phyloP scores from a whole-genome alignment of 1,140 invertebrate species.

The Homalodisca vitripennis region DNA sequence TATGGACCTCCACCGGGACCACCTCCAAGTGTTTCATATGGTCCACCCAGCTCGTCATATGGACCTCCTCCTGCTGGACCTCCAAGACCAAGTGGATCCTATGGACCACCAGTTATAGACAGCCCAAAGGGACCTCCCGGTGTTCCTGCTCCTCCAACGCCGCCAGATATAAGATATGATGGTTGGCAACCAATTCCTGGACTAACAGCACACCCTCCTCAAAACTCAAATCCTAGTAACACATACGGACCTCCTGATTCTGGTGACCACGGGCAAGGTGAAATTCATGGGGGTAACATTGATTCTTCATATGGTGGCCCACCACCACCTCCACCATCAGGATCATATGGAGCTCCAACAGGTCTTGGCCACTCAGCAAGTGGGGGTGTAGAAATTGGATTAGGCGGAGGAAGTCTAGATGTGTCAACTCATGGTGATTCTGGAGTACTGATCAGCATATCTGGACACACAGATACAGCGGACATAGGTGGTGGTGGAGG shows the following conservation, averaged over 20 bases:
- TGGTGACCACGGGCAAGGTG: slow-evolving; percentile 24
- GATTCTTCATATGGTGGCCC: slow-evolving; percentile 33
- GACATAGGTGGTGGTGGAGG: slow-evolving; percentile 15
- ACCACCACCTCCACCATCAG: slow-evolving; percentile 45
- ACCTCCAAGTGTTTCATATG: slow-evolving; percentile 50
- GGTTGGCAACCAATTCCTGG: slow-evolving; percentile 82
- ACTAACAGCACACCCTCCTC: slow-evolving; percentile 43
- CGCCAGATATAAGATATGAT: slow-evolving; percentile 73
- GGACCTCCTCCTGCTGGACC: slow-evolving; percentile 48
- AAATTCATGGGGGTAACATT: not conserved
- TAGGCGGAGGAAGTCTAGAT: not conserved
- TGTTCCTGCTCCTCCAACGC: slow-evolving; percentile 68
- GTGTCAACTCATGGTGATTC: slow-evolving; percentile 12
- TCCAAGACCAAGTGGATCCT: slow-evolving; percentile 46
- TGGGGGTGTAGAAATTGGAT: not conserved
- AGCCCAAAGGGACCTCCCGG: slow-evolving; percentile 54
- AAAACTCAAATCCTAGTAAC: slow-evolving; percentile 43
- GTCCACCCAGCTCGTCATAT: slow-evolving; percentile 49
- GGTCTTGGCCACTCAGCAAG: not conserved
- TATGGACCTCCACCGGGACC: slow-evolving; percentile 45
- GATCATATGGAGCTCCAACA: slow-evolving; percentile 45
- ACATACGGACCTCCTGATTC: slow-evolving; percentile 42
- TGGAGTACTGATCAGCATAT: slow-evolving; percentile 4
- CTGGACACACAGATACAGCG: slow-evolving; percentile 14
- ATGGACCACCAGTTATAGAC: slow-evolving; percentile 50